These are phyloP conservation scores for Podarcis muralis DNA, from an alignment of 2,113 vertebrate genomes.

Conservation along the genomic window DNA sequence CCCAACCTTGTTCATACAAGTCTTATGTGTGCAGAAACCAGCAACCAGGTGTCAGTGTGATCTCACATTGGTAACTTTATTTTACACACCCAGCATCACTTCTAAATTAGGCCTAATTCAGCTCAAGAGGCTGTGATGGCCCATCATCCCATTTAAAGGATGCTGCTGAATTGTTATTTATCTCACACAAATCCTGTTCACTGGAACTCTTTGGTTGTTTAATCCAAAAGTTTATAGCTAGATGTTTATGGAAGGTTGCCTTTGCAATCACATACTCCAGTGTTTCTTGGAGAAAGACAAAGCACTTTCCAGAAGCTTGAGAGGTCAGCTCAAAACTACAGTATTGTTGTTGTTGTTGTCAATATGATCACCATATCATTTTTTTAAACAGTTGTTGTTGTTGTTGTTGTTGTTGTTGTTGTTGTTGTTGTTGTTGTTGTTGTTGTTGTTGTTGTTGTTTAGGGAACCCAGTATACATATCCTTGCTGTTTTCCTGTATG, in stretches of 20 bases:
- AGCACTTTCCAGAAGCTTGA: not conserved
- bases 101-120: no score
- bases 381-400: no score
- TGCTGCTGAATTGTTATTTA: not conserved
- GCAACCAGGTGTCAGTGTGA: no score
- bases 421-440: no score
- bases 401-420: no score
- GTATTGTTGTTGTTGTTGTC: not conserved
- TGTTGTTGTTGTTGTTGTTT: no score
- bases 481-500: not conserved
- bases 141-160: no score
- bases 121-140: no score
- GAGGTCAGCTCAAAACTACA: not conserved
- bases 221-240: not conserved
- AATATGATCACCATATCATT: not conserved
- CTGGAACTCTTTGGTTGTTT: not conserved
- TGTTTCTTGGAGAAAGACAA: slow-evolving; percentile 8
- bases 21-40: no score
- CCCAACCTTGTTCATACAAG: no score
- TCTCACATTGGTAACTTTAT: no score
- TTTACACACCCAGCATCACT: no score
- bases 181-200: not conserved
- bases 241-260: slow-evolving; percentile 8
- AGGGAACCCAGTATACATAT: not conserved
- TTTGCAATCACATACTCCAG: not conserved